These are phyloP conservation scores for Anthoscopus minutus DNA, from an alignment of 2,113 vertebrate genomes.

Conservation along the genomic window DNA sequence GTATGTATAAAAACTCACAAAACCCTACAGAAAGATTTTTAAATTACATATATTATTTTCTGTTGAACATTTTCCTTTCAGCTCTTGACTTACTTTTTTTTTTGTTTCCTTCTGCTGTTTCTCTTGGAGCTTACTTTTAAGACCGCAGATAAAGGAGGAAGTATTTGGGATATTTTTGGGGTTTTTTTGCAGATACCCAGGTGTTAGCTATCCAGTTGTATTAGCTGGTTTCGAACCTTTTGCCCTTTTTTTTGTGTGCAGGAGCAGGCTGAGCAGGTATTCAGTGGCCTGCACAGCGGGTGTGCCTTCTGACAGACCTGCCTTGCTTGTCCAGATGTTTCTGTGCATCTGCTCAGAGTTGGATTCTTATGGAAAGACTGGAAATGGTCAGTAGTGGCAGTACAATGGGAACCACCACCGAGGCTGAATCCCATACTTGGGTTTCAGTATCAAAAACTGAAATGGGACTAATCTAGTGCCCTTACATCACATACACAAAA, in stretches of 20 bases:
- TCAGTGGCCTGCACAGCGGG: rapidly evolving
- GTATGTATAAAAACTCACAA: neutral
- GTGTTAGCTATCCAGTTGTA: neutral
- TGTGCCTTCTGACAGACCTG: neutral
- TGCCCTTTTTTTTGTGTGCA: neutral
- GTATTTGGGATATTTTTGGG: neutral
- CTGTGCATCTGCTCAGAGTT: neutral
- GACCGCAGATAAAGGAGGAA: neutral
- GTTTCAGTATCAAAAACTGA: neutral
- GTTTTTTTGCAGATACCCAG: rapidly evolving
- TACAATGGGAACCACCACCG: neutral
- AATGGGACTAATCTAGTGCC: neutral
- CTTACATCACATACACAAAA: neutral
- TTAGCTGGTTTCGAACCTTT: neutral
- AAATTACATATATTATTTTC: neutral
- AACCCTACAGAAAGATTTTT: neutral
- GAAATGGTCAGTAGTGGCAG: neutral
- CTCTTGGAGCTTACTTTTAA: neutral
- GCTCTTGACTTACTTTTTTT: neutral
- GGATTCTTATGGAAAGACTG: neutral
- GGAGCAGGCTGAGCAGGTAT: neutral
- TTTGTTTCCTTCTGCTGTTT: neutral
- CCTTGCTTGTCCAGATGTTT: neutral
- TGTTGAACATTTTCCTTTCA: neutral
- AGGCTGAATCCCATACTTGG: neutral